phyloP scores from a whole-genome alignment of 2,113 vertebrate genomes.

The Caretta caretta region DNA sequence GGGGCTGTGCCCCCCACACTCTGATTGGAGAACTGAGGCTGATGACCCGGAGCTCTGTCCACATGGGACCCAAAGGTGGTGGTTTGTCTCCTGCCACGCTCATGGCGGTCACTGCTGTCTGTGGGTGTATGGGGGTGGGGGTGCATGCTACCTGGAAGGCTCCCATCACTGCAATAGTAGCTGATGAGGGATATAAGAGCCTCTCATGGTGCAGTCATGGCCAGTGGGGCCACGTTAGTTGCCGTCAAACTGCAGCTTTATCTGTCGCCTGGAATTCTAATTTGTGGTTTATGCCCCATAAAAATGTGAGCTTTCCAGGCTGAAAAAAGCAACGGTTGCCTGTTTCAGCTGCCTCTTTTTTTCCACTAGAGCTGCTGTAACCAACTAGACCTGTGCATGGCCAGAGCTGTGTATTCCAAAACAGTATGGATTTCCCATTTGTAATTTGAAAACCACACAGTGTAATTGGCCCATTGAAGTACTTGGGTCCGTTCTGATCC shows the following conservation, averaged over 20 bases:
- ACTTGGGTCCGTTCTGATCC: background rate
- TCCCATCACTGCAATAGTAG: fast-evolving
- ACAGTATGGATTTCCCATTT: conserved; percentile 45
- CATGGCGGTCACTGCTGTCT: fast-evolving
- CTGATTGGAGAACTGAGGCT: background rate
- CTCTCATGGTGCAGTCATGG: background rate
- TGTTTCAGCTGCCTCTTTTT: conserved; percentile 44
- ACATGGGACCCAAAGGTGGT: background rate
- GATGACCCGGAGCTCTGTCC: background rate
- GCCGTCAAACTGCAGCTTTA: conserved; percentile 31
- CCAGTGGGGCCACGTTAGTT: conserved; percentile 7
- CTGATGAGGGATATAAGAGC: background rate
- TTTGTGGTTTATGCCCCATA: conserved; percentile 42
- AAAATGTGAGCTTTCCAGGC: conserved; percentile 60
- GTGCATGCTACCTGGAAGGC: background rate
- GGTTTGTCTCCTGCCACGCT: fast-evolving
- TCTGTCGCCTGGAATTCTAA: conserved; percentile 69
- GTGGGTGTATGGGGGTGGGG: background rate
- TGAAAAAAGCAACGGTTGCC: conserved; percentile 29
- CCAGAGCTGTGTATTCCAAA: conserved; percentile 40
- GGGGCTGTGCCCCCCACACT: background rate
- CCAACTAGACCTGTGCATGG: conserved; percentile 37
- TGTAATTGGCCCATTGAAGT: background rate
- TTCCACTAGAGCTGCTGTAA: conserved; percentile 56
- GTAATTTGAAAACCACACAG: conserved; percentile 56